phyloP scores from a whole-genome alignment of 2,888 invertebrate species.

The Agonopterix subpropinquella region DNA sequence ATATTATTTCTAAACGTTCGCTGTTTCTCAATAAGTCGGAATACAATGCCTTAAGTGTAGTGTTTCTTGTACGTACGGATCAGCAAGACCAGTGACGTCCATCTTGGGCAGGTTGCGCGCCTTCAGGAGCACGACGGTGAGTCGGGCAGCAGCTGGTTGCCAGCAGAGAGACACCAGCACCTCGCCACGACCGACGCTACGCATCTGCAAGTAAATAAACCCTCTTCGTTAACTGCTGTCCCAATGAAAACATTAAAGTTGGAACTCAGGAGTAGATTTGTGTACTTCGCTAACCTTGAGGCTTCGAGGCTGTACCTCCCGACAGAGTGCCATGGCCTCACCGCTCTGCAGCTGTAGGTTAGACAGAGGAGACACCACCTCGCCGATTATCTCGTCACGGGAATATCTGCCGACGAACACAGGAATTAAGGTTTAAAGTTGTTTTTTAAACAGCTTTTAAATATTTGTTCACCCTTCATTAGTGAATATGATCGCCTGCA shows the following conservation, averaged over 20 bases:
- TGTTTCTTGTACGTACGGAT: slow-evolving; percentile 84
- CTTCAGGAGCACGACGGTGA: slow-evolving; percentile 97
- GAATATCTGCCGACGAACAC: slow-evolving; percentile 82
- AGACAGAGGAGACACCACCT: slow-evolving; percentile 92
- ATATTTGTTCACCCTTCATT: too few species aligned
- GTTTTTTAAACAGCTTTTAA: too few species aligned
- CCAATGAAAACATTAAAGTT: too few species aligned
- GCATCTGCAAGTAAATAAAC: slow-evolving; percentile 77
- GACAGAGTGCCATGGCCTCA: slow-evolving; percentile 80
- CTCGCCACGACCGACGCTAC: slow-evolving; percentile 95
- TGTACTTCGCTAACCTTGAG: slow-evolving; percentile 80
- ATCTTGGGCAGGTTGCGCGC: slow-evolving; percentile 98
- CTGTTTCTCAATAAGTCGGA: too few species aligned
- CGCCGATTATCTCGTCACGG: slow-evolving; percentile 98
- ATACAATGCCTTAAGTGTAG: slow-evolving; percentile 26
- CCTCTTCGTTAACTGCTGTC: too few species aligned
- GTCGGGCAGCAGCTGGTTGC: slow-evolving; percentile 96
- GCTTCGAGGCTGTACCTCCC: slow-evolving; percentile 94
- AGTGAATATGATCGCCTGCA: too few species aligned
- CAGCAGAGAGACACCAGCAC: slow-evolving; percentile 97
- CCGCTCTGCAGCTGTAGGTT: slow-evolving; percentile 83
- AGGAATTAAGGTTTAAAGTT: too few species aligned
- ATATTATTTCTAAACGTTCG: too few species aligned
- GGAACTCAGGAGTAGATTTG: too few species aligned
- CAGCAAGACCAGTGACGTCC: slow-evolving; percentile 97